Evolutionary conservation across 2,888 invertebrate species (phyloP).

Genomic region (Lepidonotus clava): DNA sequence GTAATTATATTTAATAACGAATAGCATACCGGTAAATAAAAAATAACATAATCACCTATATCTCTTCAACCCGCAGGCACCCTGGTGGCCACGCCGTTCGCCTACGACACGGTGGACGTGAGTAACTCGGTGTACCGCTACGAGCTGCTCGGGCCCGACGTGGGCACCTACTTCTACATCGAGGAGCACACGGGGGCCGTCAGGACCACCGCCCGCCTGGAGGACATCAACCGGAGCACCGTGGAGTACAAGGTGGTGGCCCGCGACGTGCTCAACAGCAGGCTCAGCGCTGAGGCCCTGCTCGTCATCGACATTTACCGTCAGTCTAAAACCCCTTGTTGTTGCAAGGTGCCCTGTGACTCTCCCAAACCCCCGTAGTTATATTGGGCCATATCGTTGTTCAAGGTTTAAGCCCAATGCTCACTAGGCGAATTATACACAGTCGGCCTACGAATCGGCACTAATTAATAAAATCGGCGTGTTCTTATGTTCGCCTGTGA

Average conservation of each 20-base stretch:
- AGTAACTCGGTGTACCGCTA: conserved; percentile 62
- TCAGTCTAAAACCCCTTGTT: not conserved
- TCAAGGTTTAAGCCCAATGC: no score
- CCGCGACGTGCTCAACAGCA: conserved; percentile 29
- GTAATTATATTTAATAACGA: not conserved
- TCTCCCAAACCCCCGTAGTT: no score
- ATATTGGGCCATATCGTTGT: no score
- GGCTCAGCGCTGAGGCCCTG: conserved; percentile 39
- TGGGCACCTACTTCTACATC: conserved; percentile 62
- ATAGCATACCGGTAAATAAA: not conserved
- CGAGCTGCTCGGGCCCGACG: conserved; percentile 56
- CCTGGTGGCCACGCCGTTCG: conserved; percentile 66
- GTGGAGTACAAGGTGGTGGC: conserved; percentile 43
- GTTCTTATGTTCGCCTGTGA: no score
- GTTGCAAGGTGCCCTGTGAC: conserved; percentile 47
- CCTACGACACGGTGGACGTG: conserved; percentile 65
- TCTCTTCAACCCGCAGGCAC: no score
- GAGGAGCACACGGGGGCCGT: conserved; percentile 61
- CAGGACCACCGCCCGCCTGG: conserved; percentile 56
- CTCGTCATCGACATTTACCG: conserved; percentile 5
- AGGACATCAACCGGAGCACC: not conserved
- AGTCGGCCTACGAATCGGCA: no score
- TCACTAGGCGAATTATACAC: no score
- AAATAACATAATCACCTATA: no score
- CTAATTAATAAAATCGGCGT: no score